Base-by-base conservation (phyloP, 2,113 vertebrate species). In the Brachypodius melanocephalos region DNA sequence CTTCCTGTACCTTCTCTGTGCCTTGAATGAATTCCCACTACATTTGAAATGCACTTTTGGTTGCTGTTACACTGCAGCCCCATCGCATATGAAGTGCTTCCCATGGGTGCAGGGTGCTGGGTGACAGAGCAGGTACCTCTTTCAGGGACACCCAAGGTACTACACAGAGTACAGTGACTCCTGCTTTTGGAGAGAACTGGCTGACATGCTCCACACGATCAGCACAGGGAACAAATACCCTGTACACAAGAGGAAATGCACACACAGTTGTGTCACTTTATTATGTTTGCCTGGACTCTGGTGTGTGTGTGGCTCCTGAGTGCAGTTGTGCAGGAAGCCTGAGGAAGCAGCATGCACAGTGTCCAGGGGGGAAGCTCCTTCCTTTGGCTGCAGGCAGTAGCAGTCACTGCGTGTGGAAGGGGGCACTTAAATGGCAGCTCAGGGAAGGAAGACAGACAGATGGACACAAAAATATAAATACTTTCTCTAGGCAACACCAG, bases 301-400 rank as follows among this genome's bases (percentile, higher is more conserved):
- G 77, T 0, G 0, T 4, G 20, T 73, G 67, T 7, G 1, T 18
- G 17, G 72, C 71, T 74, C 5, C 28, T 2, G 1, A 42, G 55
- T 10, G 34, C 63, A 69, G 63, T 26, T 2, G 55, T 20, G 74
- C 85, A 86, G 61, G 14, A 76, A 90, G 86, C 55, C 86, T 1
- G 9, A 32, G 9, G 68, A 48, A 87, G 90, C 4, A 66, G 71
- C 40, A 45, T 2, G 1, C 48, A 57, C 65, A 65, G 81, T 14
- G 45, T 32, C 62, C 15, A 32, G 79, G 67, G 42, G 5, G 6
- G 59, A 51, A 73, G 31, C 51, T 43, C 32, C 42, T n/a, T 51
- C 51, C 72, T 74, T 52, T 57, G 36, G 61, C 73, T 78, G 12
- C 76, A 62, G 54, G 52, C 28, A 36, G 8, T 1, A 42, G 17